Conservation (phyloP, 2,888 invertebrate genomes). For the Hypomecis punctinalis region DNA sequence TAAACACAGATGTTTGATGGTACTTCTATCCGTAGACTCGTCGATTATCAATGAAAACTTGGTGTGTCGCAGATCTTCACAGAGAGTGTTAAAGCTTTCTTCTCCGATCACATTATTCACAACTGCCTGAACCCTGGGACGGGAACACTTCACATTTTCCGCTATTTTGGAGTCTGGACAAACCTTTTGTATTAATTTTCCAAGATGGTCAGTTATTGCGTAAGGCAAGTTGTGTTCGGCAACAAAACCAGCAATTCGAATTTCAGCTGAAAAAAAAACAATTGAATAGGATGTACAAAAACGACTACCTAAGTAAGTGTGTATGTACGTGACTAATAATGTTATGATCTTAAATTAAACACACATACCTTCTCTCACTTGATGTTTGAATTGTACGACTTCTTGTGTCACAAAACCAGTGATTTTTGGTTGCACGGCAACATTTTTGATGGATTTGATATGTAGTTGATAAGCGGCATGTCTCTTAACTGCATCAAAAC, state of each 20-base stretch:
- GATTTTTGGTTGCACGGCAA: slow-evolving; percentile 1
- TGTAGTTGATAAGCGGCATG: not conserved
- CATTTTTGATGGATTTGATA: not conserved
- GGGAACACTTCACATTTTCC: slow-evolving; percentile 2
- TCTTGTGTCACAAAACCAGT: slow-evolving; percentile 5
- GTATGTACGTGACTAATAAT: slow-evolving; percentile 1
- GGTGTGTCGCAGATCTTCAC: slow-evolving; percentile 1
- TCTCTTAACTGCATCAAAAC: not conserved
- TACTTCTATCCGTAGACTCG: slow-evolving; percentile 5
- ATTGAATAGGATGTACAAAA: not conserved
- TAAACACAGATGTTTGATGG: slow-evolving; percentile 3
- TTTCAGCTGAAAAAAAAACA: slow-evolving; percentile 1
- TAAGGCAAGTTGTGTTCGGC: not conserved
- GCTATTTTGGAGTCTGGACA: slow-evolving; percentile 4
- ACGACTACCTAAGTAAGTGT: not conserved
- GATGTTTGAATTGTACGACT: slow-evolving; percentile 12
- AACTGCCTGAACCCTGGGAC: slow-evolving; percentile 8
- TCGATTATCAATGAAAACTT: slow-evolving; percentile 6
- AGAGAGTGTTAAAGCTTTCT: slow-evolving; percentile 4
- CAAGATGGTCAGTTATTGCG: not conserved
- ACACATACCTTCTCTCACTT: slow-evolving; percentile 13
- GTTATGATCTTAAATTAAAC: slow-evolving; percentile 1
- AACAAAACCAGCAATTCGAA: not conserved
- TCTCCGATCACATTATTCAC: slow-evolving; percentile 4
- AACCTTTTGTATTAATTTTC: slow-evolving; percentile 4